phyloP scores from a whole-genome alignment of 2,888 invertebrate species.

The Harpalus rubripes region DNA sequence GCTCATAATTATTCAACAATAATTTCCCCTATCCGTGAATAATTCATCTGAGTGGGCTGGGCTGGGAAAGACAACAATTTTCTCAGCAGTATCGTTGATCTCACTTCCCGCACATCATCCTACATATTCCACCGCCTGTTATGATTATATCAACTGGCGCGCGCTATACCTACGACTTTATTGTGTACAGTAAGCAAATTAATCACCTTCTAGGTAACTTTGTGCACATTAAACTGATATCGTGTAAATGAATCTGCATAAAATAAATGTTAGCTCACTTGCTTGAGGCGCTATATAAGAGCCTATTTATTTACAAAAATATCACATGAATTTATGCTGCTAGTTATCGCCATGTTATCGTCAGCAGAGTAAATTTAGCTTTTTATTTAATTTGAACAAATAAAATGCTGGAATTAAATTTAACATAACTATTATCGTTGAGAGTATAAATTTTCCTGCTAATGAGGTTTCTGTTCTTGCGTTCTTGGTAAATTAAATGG shows the following conservation, averaged over 20 bases:
- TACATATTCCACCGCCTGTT: conserved; percentile 39
- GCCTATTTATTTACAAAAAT: conserved; percentile 56
- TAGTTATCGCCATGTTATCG: conserved; percentile 53
- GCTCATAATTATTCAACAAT: no score
- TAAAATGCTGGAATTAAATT: conserved; percentile 44
- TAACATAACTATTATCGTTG: conserved; percentile 31
- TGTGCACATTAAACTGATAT: conserved; percentile 61
- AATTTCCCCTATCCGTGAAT: no score
- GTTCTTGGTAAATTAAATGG: conserved; percentile 18
- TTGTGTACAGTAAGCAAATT: conserved; percentile 59
- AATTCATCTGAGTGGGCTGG: no score
- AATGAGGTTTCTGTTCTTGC: conserved; percentile 21
- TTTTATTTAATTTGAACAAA: conserved; percentile 64
- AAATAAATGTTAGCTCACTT: conserved; percentile 59
- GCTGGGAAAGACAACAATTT: no score
- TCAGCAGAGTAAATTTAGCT: conserved; percentile 50
- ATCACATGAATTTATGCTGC: conserved; percentile 59
- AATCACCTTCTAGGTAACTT: conserved; percentile 65
- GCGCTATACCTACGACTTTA: conserved; percentile 57
- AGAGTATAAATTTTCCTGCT: conserved; percentile 39
- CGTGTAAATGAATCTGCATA: conserved; percentile 65
- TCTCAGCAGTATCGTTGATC: background rate
- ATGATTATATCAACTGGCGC: conserved; percentile 52
- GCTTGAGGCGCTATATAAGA: conserved; percentile 31
- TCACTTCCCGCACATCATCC: conserved; percentile 9